Conservation (phyloP, 2,797 vertebrate genomes). For the Sylvia borin region DNA sequence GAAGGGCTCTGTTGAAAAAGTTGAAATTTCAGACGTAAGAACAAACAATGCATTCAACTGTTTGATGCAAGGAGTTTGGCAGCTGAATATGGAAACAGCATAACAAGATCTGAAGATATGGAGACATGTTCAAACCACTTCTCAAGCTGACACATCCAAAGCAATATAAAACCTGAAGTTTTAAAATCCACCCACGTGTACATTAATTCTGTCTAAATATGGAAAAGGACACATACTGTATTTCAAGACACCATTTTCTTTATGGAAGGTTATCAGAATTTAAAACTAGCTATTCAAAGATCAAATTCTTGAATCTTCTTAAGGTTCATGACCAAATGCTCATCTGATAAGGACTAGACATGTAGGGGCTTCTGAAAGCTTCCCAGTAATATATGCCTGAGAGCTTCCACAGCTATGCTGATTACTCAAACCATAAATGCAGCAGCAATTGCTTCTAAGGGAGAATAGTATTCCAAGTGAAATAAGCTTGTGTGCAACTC, state of each 20-base stretch:
- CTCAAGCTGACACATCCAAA: conserved; percentile 10
- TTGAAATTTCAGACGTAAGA: conserved; percentile 15
- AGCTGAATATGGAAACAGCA: background rate
- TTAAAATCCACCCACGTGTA: background rate
- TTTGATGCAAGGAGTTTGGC: background rate
- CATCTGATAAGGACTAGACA: background rate
- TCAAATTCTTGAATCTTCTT: background rate
- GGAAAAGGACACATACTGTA: background rate
- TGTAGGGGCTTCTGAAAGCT: background rate
- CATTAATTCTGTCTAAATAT: conserved; percentile 14
- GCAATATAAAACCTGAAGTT: background rate
- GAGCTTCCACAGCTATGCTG: background rate
- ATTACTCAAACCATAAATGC: background rate
- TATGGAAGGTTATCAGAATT: background rate
- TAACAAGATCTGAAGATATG: conserved; percentile 19
- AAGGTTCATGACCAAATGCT: background rate
- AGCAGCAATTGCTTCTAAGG: background rate
- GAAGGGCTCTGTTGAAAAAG: conserved; percentile 88
- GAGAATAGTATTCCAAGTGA: background rate
- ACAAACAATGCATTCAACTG: background rate
- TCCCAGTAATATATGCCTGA: background rate
- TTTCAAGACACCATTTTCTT: background rate
- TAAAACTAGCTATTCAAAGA: background rate
- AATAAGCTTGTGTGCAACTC: background rate
- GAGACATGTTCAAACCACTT: conserved; percentile 30